phyloP scores from a whole-genome alignment of 1,140 invertebrate genomes.

The Papilio xuthus region DNA sequence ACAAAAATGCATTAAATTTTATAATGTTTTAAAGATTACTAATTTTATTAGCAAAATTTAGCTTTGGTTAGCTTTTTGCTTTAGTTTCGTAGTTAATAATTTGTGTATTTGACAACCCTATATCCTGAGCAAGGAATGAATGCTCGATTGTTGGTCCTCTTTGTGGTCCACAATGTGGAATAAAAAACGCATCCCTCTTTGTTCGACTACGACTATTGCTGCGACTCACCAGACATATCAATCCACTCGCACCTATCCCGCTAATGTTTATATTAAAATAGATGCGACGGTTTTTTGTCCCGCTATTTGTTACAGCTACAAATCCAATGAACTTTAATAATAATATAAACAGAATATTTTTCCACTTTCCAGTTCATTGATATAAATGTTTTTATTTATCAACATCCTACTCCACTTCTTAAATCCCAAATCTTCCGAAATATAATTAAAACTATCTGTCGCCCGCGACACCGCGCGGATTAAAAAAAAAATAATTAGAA shows the following conservation, averaged over 20 bases:
- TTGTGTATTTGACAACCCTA: constrained; percentile 53
- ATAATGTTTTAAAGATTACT: too few species aligned
- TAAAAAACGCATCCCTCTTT: constrained; percentile 71
- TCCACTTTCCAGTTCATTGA: neutral
- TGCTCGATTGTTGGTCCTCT: constrained; percentile 63
- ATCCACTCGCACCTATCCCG: constrained; percentile 46
- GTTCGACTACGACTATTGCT: constrained; percentile 50
- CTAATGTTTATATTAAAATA: constrained; percentile 40
- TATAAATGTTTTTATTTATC: neutral
- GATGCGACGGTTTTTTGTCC: constrained; percentile 19
- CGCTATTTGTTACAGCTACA: neutral
- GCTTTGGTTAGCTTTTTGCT: too few species aligned
- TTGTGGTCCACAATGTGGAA: constrained; percentile 67
- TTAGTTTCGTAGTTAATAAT: neutral
- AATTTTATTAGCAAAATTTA: too few species aligned
- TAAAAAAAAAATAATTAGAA: too few species aligned
- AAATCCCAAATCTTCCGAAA: too few species aligned
- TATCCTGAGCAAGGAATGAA: constrained; percentile 48
- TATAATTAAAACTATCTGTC: too few species aligned
- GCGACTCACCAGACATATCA: constrained; percentile 57
- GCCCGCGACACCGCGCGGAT: too few species aligned
- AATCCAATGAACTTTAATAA: neutral
- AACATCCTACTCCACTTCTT: neutral
- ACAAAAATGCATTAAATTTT: neutral
- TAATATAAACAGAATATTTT: too few species aligned